phyloP scores from a whole-genome alignment of 1,140 invertebrate genomes.

The Maconellicoccus hirsutus region DNA sequence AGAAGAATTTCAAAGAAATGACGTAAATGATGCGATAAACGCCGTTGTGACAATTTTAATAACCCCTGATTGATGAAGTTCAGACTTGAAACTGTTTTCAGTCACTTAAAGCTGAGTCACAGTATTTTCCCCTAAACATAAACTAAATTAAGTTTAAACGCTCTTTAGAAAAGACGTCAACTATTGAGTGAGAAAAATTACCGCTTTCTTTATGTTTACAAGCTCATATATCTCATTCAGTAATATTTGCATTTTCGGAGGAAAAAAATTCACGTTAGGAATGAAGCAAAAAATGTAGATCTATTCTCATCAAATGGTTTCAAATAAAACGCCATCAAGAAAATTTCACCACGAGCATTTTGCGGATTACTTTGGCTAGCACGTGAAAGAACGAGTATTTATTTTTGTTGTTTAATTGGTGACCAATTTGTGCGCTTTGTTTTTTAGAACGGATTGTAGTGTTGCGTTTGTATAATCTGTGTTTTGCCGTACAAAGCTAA shows the following conservation, averaged over 20 bases:
- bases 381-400: no score
- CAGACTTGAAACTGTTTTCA: conserved; percentile 3
- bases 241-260: background rate
- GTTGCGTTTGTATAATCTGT: no score
- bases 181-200: conserved; percentile 5
- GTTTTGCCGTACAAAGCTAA: background rate
- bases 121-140: background rate
- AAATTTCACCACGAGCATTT: no score
- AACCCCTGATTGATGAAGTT: conserved; percentile 7
- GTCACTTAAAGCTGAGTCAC: conserved; percentile 7
- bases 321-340: background rate
- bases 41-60: background rate
- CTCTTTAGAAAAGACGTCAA: conserved; percentile 4
- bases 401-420: background rate
- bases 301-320: background rate
- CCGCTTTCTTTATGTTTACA: conserved; percentile 8
- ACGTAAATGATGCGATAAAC: background rate
- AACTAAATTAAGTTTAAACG: background rate
- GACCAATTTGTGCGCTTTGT: background rate
- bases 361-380: no score
- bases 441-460: background rate
- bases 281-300: background rate
- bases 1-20: no score
- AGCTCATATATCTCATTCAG: conserved; percentile 8
- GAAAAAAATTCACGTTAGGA: background rate